Percentiles rank a stretch among this genome's conserved stretches.
Evolutionary conservation across 2,113 vertebrate species (phyloP).

Genomic region (Chitala chitala): DNA sequence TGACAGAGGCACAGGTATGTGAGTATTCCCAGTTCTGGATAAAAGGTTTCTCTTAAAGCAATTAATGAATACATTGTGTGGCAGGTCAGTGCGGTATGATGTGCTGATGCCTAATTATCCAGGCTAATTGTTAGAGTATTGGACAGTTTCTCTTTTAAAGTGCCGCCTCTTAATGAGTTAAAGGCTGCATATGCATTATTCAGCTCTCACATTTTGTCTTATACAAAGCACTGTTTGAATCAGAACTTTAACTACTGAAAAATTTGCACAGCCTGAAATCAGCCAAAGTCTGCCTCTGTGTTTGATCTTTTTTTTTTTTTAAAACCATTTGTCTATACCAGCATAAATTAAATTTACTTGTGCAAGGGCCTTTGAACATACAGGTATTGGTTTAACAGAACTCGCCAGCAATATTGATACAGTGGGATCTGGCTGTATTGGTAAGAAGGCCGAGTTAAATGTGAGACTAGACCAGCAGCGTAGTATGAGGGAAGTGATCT

Average conservation of each 20-base stretch:
- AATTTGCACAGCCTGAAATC: no score
- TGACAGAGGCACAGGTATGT: background rate
- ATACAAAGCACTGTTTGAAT: background rate
- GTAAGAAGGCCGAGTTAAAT: no score
- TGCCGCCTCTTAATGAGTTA: background rate
- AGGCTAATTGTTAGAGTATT: conserved; percentile 49
- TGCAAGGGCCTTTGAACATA: no score
- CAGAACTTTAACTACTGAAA: no score
- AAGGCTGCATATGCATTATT: background rate
- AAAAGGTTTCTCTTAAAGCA: conserved; percentile 42
- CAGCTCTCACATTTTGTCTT: background rate
- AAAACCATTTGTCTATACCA: background rate
- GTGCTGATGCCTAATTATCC: conserved; percentile 43
- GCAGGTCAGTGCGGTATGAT: conserved; percentile 29
- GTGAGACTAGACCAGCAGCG: no score
- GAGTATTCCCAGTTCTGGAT: conserved; percentile 39
- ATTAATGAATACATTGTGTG: conserved; percentile 44
- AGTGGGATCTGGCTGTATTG: no score
- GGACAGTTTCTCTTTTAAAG: background rate
- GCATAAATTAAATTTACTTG: no score
- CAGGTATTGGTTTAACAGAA: no score
- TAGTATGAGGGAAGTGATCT: no score
- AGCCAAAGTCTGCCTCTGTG: no score
- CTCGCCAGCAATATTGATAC: no score
- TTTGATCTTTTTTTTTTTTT: background rate